Evolutionary conservation across 2,888 invertebrate genomes (phyloP).

Genomic region (Epinotia bilunana): DNA sequence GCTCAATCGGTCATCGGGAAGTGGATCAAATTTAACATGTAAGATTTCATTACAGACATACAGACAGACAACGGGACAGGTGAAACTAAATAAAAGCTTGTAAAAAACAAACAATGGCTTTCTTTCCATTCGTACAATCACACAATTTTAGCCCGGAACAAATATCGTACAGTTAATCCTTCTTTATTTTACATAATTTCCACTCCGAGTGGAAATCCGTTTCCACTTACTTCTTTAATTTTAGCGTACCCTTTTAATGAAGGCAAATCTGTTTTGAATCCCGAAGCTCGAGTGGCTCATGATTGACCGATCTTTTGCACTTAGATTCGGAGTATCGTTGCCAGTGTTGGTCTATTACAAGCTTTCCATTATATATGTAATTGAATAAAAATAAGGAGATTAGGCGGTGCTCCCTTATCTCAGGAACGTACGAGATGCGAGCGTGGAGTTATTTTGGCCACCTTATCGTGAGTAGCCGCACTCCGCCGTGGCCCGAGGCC

Average conservation of each 20-base stretch:
- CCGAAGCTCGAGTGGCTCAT: constrained; percentile 46
- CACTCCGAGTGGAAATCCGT: neutral
- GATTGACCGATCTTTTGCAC: constrained; percentile 55
- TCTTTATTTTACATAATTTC: neutral
- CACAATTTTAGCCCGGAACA: neutral
- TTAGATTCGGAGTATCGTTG: constrained; percentile 53
- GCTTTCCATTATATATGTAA: constrained; percentile 53
- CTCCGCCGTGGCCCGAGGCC: constrained; percentile 66
- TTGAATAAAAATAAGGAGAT: constrained; percentile 64
- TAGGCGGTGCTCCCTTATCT: constrained; percentile 63
- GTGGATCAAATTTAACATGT: too few species aligned
- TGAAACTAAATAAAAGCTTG: too few species aligned
- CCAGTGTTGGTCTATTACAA: constrained; percentile 48
- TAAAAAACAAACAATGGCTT: too few species aligned
- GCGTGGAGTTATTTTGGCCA: constrained; percentile 78
- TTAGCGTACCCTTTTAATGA: constrained; percentile 12
- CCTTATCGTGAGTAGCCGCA: constrained; percentile 72
- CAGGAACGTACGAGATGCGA: constrained; percentile 67
- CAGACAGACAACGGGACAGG: too few species aligned
- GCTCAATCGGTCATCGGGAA: too few species aligned
- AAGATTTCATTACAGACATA: too few species aligned
- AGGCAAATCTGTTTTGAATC: constrained; percentile 8
- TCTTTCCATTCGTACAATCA: neutral
- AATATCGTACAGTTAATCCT: constrained; percentile 1
- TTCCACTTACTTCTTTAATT: neutral